A percentile compares a stretch with the other conserved stretches of the same genome.
phyloP scores from a whole-genome alignment of 2,888 invertebrate species.

The Chrysopilus asiliformis region DNA sequence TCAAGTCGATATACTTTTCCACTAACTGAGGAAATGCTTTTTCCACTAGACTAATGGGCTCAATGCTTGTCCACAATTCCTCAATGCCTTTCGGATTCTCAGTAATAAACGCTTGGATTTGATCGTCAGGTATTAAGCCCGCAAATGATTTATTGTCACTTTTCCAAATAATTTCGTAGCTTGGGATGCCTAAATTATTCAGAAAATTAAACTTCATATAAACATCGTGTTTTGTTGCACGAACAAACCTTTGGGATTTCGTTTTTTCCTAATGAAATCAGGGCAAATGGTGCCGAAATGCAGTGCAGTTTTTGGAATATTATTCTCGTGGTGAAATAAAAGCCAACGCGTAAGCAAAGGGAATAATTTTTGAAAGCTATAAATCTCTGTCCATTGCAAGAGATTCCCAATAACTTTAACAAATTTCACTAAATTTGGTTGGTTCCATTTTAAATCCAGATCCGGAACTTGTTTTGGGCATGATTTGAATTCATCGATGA shows the following conservation, averaged over 20 bases:
- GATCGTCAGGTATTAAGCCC: conserved; percentile 46
- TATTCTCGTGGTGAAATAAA: conserved; percentile 33
- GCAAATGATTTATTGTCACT: conserved; percentile 44
- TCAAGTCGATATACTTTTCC: conserved; percentile 42
- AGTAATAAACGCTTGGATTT: conserved; percentile 38
- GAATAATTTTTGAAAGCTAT: conserved; percentile 63
- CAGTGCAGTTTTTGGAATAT: conserved; percentile 2
- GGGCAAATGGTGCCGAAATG: conserved; percentile 34
- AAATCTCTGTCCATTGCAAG: conserved; percentile 61
- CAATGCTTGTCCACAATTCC: conserved; percentile 50
- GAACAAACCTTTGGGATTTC: conserved; percentile 29
- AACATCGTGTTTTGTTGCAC: background rate
- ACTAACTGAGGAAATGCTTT: conserved; percentile 51
- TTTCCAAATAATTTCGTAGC: conserved; percentile 60
- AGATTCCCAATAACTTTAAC: conserved; percentile 50
- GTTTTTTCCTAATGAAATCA: conserved; percentile 42
- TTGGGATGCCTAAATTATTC: conserved; percentile 42
- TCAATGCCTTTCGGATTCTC: conserved; percentile 37
- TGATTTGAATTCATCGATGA: conserved; percentile 59
- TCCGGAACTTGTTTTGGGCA: conserved; percentile 41
- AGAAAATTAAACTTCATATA: background rate
- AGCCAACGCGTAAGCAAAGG: conserved; percentile 69
- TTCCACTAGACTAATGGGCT: conserved; percentile 50
- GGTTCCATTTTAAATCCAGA: conserved; percentile 45
- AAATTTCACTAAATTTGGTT: conserved; percentile 56